Conservation (phyloP, 2,797 vertebrate species). For the Sebastes variabilis region DNA sequence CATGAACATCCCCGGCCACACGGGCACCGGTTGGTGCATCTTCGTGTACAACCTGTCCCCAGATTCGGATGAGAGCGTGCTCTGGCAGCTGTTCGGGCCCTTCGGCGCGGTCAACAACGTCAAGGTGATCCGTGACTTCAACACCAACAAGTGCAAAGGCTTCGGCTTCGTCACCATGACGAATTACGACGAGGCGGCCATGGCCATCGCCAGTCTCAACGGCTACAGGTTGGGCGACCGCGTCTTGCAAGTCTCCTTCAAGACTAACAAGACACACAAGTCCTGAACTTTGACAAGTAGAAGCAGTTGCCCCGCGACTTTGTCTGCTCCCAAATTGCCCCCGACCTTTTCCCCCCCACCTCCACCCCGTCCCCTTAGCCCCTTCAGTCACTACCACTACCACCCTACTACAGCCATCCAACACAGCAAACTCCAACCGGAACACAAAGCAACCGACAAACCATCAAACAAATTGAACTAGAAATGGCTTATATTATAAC, state of each 20-base stretch:
- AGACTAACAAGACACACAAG: constrained; percentile 99
- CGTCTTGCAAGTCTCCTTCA: constrained; percentile 99
- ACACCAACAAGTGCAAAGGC: constrained; percentile 99
- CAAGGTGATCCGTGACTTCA: constrained; percentile 99
- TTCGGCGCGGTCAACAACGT: constrained; percentile 99
- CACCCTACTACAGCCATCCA: constrained; percentile 84
- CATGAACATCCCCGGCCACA: constrained; percentile 99
- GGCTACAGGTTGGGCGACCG: constrained; percentile 99
- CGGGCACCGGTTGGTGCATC: constrained; percentile 99
- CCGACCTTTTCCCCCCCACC: constrained; percentile 28
- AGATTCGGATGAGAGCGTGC: constrained; percentile 98
- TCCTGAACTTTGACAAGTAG: constrained; percentile 89
- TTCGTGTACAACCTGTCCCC: constrained; percentile 99
- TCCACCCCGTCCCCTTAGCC: constrained; percentile 70
- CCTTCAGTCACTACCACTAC: constrained; percentile 75
- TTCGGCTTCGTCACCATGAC: constrained; percentile 99
- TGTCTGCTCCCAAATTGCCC: constrained; percentile 72
- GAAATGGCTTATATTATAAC: constrained; percentile 99
- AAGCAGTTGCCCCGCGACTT: constrained; percentile 73
- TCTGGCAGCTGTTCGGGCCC: constrained; percentile 99
- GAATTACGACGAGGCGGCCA: constrained; percentile 99
- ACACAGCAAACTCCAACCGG: constrained; percentile 82
- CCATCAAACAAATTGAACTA: constrained; percentile 91
- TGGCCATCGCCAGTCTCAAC: constrained; percentile 99
- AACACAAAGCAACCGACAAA: constrained; percentile 80